Conservation (phyloP, 2,888 invertebrate genomes). For the Uloborus plumipes region DNA sequence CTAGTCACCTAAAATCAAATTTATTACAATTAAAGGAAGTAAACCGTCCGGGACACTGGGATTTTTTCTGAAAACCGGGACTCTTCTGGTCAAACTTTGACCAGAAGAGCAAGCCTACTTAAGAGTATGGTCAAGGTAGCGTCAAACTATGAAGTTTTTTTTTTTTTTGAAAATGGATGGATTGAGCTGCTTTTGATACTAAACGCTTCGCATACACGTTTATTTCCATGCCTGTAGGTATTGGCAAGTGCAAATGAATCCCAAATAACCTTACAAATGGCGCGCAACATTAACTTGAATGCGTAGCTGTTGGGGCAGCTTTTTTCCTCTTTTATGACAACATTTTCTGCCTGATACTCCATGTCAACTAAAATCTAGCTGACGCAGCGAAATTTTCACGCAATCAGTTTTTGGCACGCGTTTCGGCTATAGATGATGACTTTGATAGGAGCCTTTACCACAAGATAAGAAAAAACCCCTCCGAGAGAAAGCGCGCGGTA, state of each 20-base stretch:
- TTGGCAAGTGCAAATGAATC: slow-evolving; percentile 16
- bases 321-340: slow-evolving; percentile 31
- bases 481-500: background rate
- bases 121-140: too few relatives aligned
- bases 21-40: too few relatives aligned
- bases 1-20: too few relatives aligned
- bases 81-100: too few relatives aligned
- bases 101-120: too few relatives aligned
- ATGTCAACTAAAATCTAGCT: slow-evolving; percentile 50
- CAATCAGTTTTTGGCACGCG: slow-evolving; percentile 60
- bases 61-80: too few relatives aligned
- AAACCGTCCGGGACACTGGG: too few relatives aligned
- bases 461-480: slow-evolving; percentile 53
- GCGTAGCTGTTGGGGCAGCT: slow-evolving; percentile 39
- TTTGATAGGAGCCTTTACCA: slow-evolving; percentile 45
- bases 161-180: too few relatives aligned
- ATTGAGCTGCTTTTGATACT: too few relatives aligned
- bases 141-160: too few relatives aligned
- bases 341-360: slow-evolving; percentile 28
- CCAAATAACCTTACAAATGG: slow-evolving; percentile 16
- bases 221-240: background rate
- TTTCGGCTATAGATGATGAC: slow-evolving; percentile 50
- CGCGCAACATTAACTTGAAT: slow-evolving; percentile 15
- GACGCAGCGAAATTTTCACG: slow-evolving; percentile 53
- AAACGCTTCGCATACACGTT: background rate